Base-by-base conservation (phyloP, 1,140 invertebrate species). In the Drosophila prosaltans region DNA sequence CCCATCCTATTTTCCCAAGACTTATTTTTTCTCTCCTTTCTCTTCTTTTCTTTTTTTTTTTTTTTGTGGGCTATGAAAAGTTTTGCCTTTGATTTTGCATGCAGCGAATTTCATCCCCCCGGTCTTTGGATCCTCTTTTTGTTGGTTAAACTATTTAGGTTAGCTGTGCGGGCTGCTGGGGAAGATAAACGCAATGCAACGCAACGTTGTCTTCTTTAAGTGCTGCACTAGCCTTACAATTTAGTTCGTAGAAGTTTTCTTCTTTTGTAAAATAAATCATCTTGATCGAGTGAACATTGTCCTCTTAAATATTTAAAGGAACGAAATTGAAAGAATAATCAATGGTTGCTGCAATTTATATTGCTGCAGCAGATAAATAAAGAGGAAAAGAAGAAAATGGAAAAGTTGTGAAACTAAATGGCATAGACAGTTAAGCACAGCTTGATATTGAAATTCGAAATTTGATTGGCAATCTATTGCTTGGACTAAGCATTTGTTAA, bases 31-130 rank as follows among this genome's bases (percentile, higher is more conserved):
- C 16, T 36, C 3, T 36, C 63, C 78, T 55, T 51, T 66, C 51
- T 60, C 6, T 36, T 36, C 32, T 36, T 36, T 36, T 36, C 32
- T 36, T 36, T 7, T 36, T 7, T 36, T 36, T 45, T 71, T 80
- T 77, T 81, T 79, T 73, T 81, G 65, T 51, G 21, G 10, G 45
- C 57, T 79, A 72, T 83, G 64, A 83, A 80, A 86, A 86, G 72
- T 89, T 83, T 36, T 80, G 65, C 78, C 51, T 89, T 82, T 82
- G 83, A 76, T 89, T 88, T 88, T 80, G 77, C 83, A 80, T 88
- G 75, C 66, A 67, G 54, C 40, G 55, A 51, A 36, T 36, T 51
- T 51, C 16, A 10, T 10, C 21, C 8, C 21, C 45, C 32, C 69
- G 41, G 16, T 11, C 51, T 16, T 10, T 16, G 28, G 32, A 6